Base-by-base conservation (phyloP, 2,888 invertebrate species). In the Quadriops clusia region DNA sequence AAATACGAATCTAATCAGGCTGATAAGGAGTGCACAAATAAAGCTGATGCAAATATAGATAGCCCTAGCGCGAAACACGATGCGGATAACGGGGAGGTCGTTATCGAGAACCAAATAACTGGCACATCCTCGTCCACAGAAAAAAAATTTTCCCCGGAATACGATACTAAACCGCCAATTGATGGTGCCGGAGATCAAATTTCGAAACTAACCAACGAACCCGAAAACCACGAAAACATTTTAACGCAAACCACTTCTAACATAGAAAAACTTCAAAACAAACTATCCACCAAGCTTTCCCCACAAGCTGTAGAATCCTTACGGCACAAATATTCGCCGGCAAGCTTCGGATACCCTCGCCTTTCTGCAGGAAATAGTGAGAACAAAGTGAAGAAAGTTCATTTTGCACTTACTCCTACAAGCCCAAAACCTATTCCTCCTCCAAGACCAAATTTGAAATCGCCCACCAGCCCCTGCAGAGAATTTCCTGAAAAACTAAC, bases 281-380 rank as follows among this genome's bases (percentile, higher is more conserved):
- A 32, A 31, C 32, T 33, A 15, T 30, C 36, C 2, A 24, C 45
- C 5, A 52, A 47, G 43, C 32, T 42, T 12, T 43, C 40, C 23
- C 32, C 30, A 24, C 43, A 41, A 12, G 42, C 44, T n/a, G 42
- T 46, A 16, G 43, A 43, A 29, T 33, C 40, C 18, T 33, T 48
- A 11, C 44, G 39, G 36, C 39, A 26, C 25, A 52, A 49, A 37
- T 53, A 52, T 41, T 50, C 53, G 1, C 51, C 54, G 13, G 41
- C 47, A 9, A 46, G 43, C 34, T 53, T 48, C 32, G 52, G 51
- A 7, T 52, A 50, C 32, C 41, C 47, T 4, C 45, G 45, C 32
- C n/a, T n/a, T n/a, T n/a, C n/a, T n/a, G 27, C 5, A 37, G 24
- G 13, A 34, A 28, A 23, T 38, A 45, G 10, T 38, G 33, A 25